Evolutionary conservation across 1,140 invertebrate species (phyloP), one percentile per base, ranked within the genome.

Genomic region (Nixonia krombeini): DNA sequence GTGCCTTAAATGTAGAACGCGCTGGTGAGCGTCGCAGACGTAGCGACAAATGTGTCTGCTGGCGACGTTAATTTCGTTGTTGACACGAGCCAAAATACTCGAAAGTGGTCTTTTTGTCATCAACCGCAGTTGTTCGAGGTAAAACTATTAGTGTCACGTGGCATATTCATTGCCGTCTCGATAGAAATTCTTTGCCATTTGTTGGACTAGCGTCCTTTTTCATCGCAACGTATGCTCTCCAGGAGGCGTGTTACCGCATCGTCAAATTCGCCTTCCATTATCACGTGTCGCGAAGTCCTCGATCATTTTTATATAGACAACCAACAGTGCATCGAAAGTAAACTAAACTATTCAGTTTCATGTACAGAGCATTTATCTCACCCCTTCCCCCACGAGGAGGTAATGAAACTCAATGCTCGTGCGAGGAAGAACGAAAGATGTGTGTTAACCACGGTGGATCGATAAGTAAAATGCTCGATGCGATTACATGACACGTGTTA

Each of bases 91-190:
- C 61, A 70, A 70, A 70, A 70, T 66, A 70, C 62, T 66, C 53
- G 68, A 66, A 70, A 66, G 57, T 70, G 57, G 56, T 65, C 62
- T 70, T 70, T 70, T 66, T 70, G 68, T 70, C 57, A 70, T 70
- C 66, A 65, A 49, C 56, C 51, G 59, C 61, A 65, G 61, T 70
- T 70, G 67, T 70, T 70, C 33, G 23, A 25, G 18, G 67, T 44
- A 53, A 65, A 70, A 70, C 65, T 70, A 70, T 70, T 57, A 53
- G 59, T 49, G 42, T 41, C 40, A 42, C 55, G 33, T 26, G 41
- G 56, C 51, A 57, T 65, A 70, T 65, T 70, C 67, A 70, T 70
- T 64, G 50, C 38, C 53, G 31, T 45, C 46, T 58, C 58, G 55
- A 69, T 58, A 33, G 58, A 59, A 59, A 63, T 35, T 69, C 53